phyloP scores from a whole-genome alignment of 2,797 vertebrate species.

The Margarornis squamiger region DNA sequence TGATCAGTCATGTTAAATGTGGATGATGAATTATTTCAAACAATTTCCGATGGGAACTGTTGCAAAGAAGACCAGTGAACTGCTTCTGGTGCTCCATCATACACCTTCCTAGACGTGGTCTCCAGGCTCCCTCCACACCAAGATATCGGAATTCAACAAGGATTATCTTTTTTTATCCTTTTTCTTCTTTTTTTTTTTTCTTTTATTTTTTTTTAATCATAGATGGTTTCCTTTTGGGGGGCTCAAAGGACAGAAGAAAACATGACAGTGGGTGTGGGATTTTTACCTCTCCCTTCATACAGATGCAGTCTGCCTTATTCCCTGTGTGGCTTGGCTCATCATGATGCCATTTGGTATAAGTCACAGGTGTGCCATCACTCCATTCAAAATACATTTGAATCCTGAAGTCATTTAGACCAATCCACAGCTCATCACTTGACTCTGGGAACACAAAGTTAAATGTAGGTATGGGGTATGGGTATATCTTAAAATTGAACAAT shows the following conservation, averaged over 20 bases:
- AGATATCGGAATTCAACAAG: background rate
- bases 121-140: background rate
- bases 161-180: no score
- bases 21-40: background rate
- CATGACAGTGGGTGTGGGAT: background rate
- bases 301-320: slow-evolving; percentile 87
- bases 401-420: slow-evolving; percentile 90
- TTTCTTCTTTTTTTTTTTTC: no score
- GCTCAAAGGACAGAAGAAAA: background rate
- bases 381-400: slow-evolving; percentile 90
- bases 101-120: background rate
- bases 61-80: background rate
- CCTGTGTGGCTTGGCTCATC: slow-evolving; percentile 84
- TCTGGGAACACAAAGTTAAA: slow-evolving; percentile 66
- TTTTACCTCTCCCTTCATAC: slow-evolving; percentile 88
- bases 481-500: background rate
- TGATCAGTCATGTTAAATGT: background rate
- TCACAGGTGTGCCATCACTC: slow-evolving; percentile 88
- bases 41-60: background rate
- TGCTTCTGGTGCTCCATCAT: background rate
- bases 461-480: background rate
- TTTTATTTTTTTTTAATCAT: background rate
- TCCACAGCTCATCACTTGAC: slow-evolving; percentile 86
- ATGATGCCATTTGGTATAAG: slow-evolving; percentile 86
- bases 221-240: background rate